phyloP scores from a whole-genome alignment of 2,797 vertebrate genomes.

The Hybognathus amarus region DNA sequence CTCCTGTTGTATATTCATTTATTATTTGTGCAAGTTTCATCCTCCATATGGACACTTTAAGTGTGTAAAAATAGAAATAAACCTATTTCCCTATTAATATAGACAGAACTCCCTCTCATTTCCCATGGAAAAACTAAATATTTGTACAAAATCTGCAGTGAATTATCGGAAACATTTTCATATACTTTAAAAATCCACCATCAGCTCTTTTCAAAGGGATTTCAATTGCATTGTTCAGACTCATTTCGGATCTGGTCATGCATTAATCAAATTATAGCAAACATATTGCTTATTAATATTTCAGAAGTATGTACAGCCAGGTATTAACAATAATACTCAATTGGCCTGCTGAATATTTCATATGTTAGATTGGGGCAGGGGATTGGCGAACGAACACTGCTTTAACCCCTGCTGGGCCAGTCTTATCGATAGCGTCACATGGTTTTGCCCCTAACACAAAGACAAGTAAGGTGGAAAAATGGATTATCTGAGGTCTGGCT shows the following conservation, averaged over 20 bases:
- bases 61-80: neutral
- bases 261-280: conserved; percentile 32
- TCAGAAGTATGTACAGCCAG: conserved; percentile 25
- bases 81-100: neutral
- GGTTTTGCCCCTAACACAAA: conserved; percentile 69
- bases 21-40: neutral
- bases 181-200: neutral
- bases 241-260: conserved; percentile 1
- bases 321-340: conserved; percentile 38
- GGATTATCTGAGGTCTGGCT: conserved; percentile 71
- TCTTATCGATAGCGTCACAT: conserved; percentile 66
- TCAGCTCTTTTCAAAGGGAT: neutral
- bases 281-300: conserved; percentile 48
- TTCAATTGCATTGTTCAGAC: conserved; percentile 19
- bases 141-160: conserved; percentile 4
- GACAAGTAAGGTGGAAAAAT: conserved; percentile 64
- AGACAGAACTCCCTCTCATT: neutral
- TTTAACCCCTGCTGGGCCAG: conserved; percentile 27
- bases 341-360: conserved; percentile 48
- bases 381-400: conserved; percentile 12
- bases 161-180: neutral
- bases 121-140: neutral
- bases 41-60: neutral
- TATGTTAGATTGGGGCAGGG: conserved; percentile 19
- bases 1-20: neutral